Conservation (phyloP, 2,888 invertebrate genomes). For the Allophyes oxyacanthae region DNA sequence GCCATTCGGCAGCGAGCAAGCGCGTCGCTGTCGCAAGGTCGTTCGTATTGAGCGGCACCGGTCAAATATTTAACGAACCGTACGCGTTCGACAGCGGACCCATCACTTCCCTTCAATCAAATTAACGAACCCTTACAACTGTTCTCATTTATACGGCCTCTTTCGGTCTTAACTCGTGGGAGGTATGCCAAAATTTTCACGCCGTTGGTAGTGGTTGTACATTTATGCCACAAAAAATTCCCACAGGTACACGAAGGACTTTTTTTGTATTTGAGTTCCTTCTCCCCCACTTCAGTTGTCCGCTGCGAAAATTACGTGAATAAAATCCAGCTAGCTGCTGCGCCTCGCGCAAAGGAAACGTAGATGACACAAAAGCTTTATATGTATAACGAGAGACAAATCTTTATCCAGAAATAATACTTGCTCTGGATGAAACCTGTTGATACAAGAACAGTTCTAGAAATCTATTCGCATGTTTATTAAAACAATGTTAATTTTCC, state of each 20-base stretch:
- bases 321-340: conserved; percentile 13
- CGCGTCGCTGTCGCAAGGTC: conserved; percentile 75
- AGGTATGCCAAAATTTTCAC: conserved; percentile 5
- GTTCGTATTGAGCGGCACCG: conserved; percentile 76
- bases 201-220: conserved; percentile 6
- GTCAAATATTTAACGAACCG: conserved; percentile 75
- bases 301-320: conserved; percentile 23
- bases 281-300: conserved; percentile 58
- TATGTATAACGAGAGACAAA: conserved; percentile 5
- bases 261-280: conserved; percentile 63
- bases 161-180: not conserved
- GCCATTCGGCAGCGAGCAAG: conserved; percentile 68
- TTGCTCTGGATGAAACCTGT: not conserved
- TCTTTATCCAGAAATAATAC: conserved; percentile 3
- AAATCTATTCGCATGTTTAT: conserved; percentile 15
- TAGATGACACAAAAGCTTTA: conserved; percentile 4
- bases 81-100: conserved; percentile 56
- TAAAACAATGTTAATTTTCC: conserved; percentile 9
- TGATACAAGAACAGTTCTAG: conserved; percentile 1
- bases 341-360: conserved; percentile 13
- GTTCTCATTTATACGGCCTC: conserved; percentile 29
- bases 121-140: conserved; percentile 40
- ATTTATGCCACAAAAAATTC: conserved; percentile 7
- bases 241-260: conserved; percentile 42
- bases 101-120: conserved; percentile 54